Conservation (phyloP, 2,888 invertebrate species). For the Chromoteleia sp. region DNA sequence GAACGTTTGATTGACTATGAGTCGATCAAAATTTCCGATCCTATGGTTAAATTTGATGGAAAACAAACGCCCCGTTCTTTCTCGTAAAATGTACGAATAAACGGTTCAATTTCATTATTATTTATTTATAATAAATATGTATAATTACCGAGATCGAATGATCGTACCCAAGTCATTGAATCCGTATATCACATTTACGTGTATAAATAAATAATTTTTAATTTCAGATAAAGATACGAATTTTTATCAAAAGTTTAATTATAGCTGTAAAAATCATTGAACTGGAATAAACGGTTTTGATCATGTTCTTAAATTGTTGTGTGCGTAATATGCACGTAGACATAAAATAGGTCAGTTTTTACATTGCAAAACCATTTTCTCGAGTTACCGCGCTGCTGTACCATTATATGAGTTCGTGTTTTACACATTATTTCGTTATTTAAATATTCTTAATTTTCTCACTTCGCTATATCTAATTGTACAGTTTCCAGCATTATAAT, state of each 20-base stretch:
- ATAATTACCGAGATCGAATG: too few species aligned
- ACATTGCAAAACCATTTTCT: conserved; percentile 70
- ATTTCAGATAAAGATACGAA: too few species aligned
- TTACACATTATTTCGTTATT: conserved; percentile 29
- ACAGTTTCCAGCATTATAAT: too few species aligned
- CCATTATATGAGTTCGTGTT: conserved; percentile 26
- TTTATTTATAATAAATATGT: not conserved
- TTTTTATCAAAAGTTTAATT: too few species aligned
- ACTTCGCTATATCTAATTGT: too few species aligned
- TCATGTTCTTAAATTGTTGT: conserved; percentile 32
- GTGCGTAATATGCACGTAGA: conserved; percentile 37
- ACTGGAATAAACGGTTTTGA: not conserved
- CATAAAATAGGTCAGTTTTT: conserved; percentile 72
- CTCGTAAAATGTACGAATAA: not conserved
- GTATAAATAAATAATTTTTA: too few species aligned
- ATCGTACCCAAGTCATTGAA: too few species aligned
- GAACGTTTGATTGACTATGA: conserved; percentile 23
- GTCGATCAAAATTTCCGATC: conserved; percentile 22
- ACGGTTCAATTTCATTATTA: not conserved
- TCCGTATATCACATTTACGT: too few species aligned
- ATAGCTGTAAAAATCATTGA: conserved; percentile 2
- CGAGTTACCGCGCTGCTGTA: conserved; percentile 58
- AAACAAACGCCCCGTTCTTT: not conserved
- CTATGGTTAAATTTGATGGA: not conserved
- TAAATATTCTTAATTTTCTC: too few species aligned